phyloP scores from a whole-genome alignment of 2,797 vertebrate species.

The Parotocinclus haroldoi region DNA sequence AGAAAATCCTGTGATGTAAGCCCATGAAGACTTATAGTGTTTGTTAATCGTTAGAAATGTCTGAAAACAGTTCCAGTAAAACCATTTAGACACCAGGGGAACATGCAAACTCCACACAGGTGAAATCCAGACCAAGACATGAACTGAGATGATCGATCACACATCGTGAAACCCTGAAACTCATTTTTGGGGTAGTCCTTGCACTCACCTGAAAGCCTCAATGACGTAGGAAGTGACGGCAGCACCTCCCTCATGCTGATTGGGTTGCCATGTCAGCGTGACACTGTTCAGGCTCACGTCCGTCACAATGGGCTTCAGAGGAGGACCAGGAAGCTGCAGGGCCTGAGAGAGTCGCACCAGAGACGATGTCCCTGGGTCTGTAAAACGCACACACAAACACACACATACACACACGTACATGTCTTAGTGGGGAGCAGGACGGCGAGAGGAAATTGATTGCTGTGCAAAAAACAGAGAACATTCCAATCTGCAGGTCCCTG shows the following conservation, averaged over 20 bases:
- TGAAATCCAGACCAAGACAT: too few species aligned
- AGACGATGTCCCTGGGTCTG: conserved; percentile 47
- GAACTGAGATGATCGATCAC: background rate
- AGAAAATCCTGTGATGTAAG: too few species aligned
- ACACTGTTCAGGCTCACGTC: conserved; percentile 84
- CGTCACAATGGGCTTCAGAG: conserved; percentile 85
- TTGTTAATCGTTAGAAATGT: background rate
- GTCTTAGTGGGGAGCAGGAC: too few species aligned
- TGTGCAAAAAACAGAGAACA: too few species aligned
- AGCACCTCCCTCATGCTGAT: conserved; percentile 66
- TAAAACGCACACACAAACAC: background rate
- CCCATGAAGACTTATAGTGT: too few species aligned
- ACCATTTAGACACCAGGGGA: too few species aligned
- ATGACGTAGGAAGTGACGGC: conserved; percentile 85
- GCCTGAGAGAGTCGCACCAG: conserved; percentile 68
- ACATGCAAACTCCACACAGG: too few species aligned
- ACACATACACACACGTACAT: background rate
- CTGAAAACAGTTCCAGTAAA: background rate
- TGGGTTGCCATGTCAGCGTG: conserved; percentile 91
- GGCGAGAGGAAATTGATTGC: too few species aligned
- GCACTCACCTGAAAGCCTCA: conserved; percentile 90
- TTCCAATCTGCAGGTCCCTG: too few species aligned
- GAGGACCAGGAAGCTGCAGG: conserved; percentile 81
- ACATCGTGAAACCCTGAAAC: background rate
- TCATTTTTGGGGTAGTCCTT: background rate